A percentile compares a stretch with the other conserved stretches of the same genome.
Conservation (phyloP, 1,140 invertebrate species). For the Drosophila melanogaster region Release_6_plus_ISO1_MT NT_037436.4:15057501-15058000, state of each 20-base stretch:
- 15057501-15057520: too few relatives aligned
- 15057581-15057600: neutral
- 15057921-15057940: neutral
- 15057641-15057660: neutral
- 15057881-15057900: neutral
- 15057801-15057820: conserved; percentile 33
- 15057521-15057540: too few relatives aligned
- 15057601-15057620: neutral
- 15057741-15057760: conserved; percentile 28
- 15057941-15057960: conserved; percentile 25
- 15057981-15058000: conserved; percentile 53
- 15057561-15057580: neutral
- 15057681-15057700: conserved; percentile 18
- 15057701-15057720: conserved; percentile 7
- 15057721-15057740: conserved; percentile 13
- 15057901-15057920: neutral
- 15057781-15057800: conserved; percentile 22
- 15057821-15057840: conserved; percentile 34
- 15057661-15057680: conserved; percentile 32
- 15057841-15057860: conserved; percentile 43
- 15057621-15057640: neutral
- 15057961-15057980: conserved; percentile 46
- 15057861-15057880: conserved; percentile 41
- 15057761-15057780: conserved; percentile 41
- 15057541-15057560: neutral